phyloP scores from a whole-genome alignment of 1,140 invertebrate species.

The Drosophila littoralis region DNA sequence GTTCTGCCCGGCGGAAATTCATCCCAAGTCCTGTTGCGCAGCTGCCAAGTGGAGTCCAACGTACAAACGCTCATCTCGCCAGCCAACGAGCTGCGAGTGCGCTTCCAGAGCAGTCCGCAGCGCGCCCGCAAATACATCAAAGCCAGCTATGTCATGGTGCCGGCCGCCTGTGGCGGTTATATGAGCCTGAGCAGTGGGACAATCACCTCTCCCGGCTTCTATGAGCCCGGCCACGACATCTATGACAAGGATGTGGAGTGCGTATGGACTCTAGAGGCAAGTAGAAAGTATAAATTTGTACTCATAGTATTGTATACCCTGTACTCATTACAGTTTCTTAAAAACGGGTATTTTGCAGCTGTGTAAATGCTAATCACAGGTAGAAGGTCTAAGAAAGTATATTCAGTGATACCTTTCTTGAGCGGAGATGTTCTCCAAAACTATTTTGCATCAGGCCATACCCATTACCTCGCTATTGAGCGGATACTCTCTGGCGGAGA shows the following conservation, averaged over 20 bases:
- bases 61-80: constrained; percentile 86
- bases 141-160: constrained; percentile 63
- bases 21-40: constrained; percentile 31
- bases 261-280: constrained; percentile 89
- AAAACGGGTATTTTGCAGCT: no score
- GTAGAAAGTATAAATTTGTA: background rate
- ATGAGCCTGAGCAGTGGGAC: constrained; percentile 87
- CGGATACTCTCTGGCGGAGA: no score
- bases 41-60: constrained; percentile 50
- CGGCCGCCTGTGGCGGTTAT: constrained; percentile 89
- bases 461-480: no score
- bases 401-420: no score
- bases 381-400: no score
- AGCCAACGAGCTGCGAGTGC: constrained; percentile 89
- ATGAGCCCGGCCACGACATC: constrained; percentile 84
- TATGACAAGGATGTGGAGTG: constrained; percentile 90
- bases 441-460: no score
- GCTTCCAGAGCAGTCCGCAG: constrained; percentile 88
- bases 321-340: no score
- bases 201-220: constrained; percentile 93
- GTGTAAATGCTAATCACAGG: no score
- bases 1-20: constrained; percentile 36
- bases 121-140: constrained; percentile 88
- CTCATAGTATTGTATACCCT: no score
- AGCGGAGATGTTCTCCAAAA: no score